Conservation (phyloP, 2,113 vertebrate species). For the Cinclus mexicanus region DNA sequence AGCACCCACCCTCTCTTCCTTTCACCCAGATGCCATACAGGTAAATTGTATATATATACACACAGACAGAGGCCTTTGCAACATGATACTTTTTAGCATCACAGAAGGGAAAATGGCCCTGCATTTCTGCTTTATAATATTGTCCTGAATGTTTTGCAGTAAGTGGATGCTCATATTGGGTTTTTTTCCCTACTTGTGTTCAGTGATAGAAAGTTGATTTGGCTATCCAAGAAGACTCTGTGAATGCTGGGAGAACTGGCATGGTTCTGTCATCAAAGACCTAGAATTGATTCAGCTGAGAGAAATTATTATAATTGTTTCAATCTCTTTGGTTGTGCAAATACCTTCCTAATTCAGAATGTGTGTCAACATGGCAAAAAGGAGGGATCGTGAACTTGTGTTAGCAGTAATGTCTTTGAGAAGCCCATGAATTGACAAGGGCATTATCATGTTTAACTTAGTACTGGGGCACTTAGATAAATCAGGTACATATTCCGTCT, state of each 20-base stretch:
- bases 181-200: background rate
- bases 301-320: background rate
- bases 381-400: background rate
- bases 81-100: background rate
- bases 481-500: background rate
- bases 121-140: background rate
- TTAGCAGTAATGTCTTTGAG: background rate
- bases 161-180: accelerated
- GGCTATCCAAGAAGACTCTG: background rate
- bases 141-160: background rate
- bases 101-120: background rate
- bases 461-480: background rate
- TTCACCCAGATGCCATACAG: background rate
- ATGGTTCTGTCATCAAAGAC: background rate
- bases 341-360: background rate
- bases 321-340: background rate
- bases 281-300: background rate
- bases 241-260: background rate
- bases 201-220: background rate
- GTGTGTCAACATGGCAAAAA: background rate
- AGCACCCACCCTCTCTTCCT: background rate
- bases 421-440: background rate
- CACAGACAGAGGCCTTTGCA: background rate
- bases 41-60: background rate
- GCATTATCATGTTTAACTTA: background rate